Conservation (phyloP, 2,113 vertebrate species). For the Platysteira castanea region DNA sequence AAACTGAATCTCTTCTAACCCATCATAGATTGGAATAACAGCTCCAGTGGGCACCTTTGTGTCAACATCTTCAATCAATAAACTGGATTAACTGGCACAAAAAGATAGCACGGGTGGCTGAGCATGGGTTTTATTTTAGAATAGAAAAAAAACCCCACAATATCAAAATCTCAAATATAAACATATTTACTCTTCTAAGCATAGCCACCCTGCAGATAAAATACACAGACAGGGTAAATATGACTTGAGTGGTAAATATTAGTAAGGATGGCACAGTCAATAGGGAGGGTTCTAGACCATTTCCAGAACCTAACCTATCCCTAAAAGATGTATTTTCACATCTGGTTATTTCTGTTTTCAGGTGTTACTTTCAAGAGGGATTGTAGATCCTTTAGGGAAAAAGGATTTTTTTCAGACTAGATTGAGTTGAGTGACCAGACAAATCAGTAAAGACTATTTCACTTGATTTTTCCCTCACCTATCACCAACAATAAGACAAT, state of each 20-base stretch:
- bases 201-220: neutral
- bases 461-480: neutral
- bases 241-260: neutral
- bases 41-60: neutral
- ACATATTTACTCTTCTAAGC: neutral
- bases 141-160: neutral
- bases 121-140: neutral
- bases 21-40: neutral
- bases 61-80: neutral
- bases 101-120: neutral
- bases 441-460: neutral
- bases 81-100: neutral
- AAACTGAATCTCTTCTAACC: neutral
- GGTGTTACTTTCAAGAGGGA: neutral
- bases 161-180: neutral
- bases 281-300: neutral
- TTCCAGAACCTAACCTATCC: neutral
- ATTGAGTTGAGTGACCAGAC: neutral
- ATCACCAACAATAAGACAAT: neutral
- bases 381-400: neutral
- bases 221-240: neutral
- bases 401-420: fast-evolving
- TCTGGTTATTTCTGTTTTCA: neutral
- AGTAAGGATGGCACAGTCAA: neutral
- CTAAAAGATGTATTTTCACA: neutral